These are phyloP conservation scores for Anguilla obscura DNA, from an alignment of 2,797 vertebrate species.

Conservation along the genomic window DNA sequence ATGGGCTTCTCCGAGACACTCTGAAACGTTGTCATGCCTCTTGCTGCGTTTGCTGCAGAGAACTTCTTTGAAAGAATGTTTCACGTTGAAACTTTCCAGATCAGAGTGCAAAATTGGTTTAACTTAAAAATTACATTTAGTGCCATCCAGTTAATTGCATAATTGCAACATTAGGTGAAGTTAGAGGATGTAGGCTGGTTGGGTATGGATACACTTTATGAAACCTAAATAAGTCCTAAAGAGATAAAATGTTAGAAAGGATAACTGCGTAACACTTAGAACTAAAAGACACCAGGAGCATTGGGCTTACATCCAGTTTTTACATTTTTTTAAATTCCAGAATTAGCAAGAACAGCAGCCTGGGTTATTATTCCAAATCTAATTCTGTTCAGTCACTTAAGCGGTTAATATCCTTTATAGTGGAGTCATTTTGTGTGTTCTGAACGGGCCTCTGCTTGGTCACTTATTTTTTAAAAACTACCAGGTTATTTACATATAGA, in stretches of 20 bases:
- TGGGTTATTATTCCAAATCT: conserved; percentile 18
- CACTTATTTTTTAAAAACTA: no score
- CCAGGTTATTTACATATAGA: no score
- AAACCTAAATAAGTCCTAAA: conserved; percentile 16
- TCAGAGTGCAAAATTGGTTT: not conserved
- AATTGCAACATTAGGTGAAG: conserved; percentile 38
- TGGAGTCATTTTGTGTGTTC: not conserved
- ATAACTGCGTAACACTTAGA: conserved; percentile 11
- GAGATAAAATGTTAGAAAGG: conserved; percentile 20
- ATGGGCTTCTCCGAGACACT: conserved; percentile 7
- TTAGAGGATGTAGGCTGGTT: conserved; percentile 5
- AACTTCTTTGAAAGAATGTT: conserved; percentile 32
- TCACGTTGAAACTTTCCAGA: conserved; percentile 17
- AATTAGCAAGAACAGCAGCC: conserved; percentile 17
- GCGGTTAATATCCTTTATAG: conserved; percentile 9
- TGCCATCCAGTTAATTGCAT: conserved; percentile 39
- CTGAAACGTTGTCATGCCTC: conserved; percentile 14
- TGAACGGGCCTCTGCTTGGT: not conserved
- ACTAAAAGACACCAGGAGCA: conserved; percentile 18
- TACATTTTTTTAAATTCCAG: not conserved
- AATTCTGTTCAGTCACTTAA: conserved; percentile 19
- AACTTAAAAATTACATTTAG: not conserved
- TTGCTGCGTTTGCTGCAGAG: conserved; percentile 25
- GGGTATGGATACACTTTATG: conserved; percentile 20
- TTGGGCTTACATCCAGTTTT: conserved; percentile 30